phyloP scores from a whole-genome alignment of 2,888 invertebrate species.

The Euzetes globulus region DNA sequence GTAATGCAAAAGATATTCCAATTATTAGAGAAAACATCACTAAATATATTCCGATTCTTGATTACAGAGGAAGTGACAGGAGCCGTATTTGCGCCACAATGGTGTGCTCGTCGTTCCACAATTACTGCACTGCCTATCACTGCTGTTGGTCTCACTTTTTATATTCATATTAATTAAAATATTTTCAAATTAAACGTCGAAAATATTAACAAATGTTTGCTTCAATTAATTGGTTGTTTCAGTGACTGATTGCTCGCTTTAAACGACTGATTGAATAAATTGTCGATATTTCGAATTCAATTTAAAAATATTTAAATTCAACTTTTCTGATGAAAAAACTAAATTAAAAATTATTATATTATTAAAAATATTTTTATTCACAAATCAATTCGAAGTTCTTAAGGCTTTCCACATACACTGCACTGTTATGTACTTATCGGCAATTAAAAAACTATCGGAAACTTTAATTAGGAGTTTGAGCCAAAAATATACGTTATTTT shows the following conservation, averaged over 20 bases:
- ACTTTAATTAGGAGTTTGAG: not conserved
- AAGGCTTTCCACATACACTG: not conserved
- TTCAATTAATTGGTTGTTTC: too few relatives aligned
- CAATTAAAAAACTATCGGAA: too few relatives aligned
- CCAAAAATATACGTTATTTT: not conserved
- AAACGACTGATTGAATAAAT: too few relatives aligned
- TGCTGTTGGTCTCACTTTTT: constrained; percentile 17
- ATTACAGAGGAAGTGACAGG: constrained; percentile 32
- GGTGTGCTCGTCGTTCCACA: constrained; percentile 30
- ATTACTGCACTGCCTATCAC: constrained; percentile 30
- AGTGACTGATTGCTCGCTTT: too few relatives aligned
- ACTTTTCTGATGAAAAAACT: too few relatives aligned
- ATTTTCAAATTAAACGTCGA: not conserved
- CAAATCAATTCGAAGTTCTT: not conserved
- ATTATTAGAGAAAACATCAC: not conserved
- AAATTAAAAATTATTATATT: too few relatives aligned
- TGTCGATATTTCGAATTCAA: too few relatives aligned
- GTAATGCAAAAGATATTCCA: not conserved
- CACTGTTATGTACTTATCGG: too few relatives aligned
- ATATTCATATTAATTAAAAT: constrained; percentile 2
- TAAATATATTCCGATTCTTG: not conserved
- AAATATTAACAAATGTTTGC: too few relatives aligned
- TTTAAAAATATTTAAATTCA: too few relatives aligned
- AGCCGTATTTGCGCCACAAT: constrained; percentile 30
- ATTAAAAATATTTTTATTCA: not conserved